Evolutionary conservation across 1,140 invertebrate species (phyloP).

Genomic region (Harlomillsia oculata): DNA sequence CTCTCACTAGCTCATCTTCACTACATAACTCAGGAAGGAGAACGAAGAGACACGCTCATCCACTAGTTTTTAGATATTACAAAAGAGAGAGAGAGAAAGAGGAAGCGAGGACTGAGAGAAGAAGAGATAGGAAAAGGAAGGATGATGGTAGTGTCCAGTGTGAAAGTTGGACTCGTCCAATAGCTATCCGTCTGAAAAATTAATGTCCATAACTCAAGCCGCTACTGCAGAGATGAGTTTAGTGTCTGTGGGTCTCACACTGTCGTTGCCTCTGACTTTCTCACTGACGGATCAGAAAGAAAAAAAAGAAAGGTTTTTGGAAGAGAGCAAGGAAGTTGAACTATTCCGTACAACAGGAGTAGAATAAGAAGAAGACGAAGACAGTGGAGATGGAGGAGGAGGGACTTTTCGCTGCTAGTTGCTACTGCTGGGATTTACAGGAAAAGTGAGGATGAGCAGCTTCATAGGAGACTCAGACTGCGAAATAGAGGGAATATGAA

Average conservation of each 20-base stretch:
- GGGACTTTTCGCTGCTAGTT: too few relatives aligned
- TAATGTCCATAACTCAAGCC: slow-evolving; percentile 36
- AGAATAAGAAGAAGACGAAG: neutral
- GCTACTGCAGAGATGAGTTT: slow-evolving; percentile 31
- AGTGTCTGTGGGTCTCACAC: too few relatives aligned
- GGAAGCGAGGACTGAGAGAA: neutral
- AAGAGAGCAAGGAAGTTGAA: neutral
- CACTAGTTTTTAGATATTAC: too few relatives aligned
- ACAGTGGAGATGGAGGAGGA: too few relatives aligned
- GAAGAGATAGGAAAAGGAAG: neutral
- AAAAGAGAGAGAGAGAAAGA: slow-evolving; percentile 1
- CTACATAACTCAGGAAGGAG: too few relatives aligned
- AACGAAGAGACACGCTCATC: too few relatives aligned
- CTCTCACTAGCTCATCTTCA: neutral
- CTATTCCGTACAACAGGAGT: neutral
- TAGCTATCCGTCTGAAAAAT: slow-evolving; percentile 35
- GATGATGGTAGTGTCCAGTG: neutral
- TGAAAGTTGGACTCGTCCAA: slow-evolving; percentile 7
- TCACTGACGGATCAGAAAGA: neutral
- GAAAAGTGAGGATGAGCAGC: neutral
- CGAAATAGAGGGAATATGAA: neutral
- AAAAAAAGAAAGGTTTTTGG: neutral
- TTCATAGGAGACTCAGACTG: neutral
- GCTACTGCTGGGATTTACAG: neutral
- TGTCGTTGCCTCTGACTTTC: too few relatives aligned